Conservation (phyloP, 2,888 invertebrate genomes). For the Orchesellides sinensis region DNA sequence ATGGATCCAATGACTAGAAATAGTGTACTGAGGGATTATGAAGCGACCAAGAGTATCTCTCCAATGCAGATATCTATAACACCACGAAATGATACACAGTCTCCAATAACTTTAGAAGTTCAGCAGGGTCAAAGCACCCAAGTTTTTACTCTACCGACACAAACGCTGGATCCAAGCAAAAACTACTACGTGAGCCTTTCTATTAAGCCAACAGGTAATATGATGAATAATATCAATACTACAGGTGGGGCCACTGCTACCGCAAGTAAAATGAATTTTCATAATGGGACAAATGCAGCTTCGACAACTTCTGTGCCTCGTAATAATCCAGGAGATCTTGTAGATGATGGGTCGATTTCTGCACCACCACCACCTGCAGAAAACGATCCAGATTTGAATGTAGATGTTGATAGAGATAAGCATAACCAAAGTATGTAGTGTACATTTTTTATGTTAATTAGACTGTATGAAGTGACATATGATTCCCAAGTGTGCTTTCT, state of each 20-base stretch:
- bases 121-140: constrained; percentile 81
- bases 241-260: constrained; percentile 32
- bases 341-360: constrained; percentile 65
- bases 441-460: background rate
- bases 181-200: constrained; percentile 95
- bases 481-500: constrained; percentile 24
- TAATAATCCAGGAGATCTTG: constrained; percentile 59
- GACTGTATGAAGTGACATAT: background rate
- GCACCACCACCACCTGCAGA: constrained; percentile 69
- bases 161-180: constrained; percentile 91
- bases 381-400: constrained; percentile 52
- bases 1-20: constrained; percentile 48
- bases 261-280: constrained; percentile 40
- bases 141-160: constrained; percentile 91
- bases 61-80: constrained; percentile 69
- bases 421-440: constrained; percentile 66
- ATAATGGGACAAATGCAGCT: background rate
- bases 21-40: constrained; percentile 25
- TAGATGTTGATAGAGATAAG: constrained; percentile 60
- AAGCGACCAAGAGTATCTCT: constrained; percentile 46
- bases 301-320: constrained; percentile 22
- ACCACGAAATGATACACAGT: constrained; percentile 66
- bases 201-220: constrained; percentile 80
- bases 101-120: constrained; percentile 73
- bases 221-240: background rate